Evolutionary conservation across 2,888 invertebrate species (phyloP).

Genomic region (Blera fallax): DNA sequence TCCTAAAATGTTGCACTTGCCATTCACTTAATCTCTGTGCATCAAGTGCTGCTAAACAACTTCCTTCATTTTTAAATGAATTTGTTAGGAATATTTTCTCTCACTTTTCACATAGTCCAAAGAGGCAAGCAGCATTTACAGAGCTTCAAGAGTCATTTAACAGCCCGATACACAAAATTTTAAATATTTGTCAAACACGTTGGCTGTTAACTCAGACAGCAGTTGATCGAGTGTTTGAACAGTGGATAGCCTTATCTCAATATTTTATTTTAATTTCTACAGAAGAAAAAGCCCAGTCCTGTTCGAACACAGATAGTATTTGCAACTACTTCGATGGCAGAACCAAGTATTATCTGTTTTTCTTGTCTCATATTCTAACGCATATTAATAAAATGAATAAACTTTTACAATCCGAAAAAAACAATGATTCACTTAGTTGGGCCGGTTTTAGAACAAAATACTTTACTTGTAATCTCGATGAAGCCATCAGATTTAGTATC

Average conservation of each 20-base stretch:
- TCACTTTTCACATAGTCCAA: neutral
- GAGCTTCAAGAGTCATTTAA: neutral
- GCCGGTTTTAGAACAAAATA: neutral
- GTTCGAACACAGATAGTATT: neutral
- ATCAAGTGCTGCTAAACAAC: neutral
- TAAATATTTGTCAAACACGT: neutral
- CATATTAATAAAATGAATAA: too few relatives aligned
- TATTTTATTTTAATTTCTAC: neutral
- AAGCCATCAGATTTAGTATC: neutral
- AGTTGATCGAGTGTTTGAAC: neutral
- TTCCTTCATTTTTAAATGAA: neutral
- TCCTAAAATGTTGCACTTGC: neutral
- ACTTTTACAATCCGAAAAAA: too few relatives aligned
- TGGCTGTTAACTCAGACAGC: neutral
- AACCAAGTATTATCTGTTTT: too few relatives aligned
- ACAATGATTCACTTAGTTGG: neutral
- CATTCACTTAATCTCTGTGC: too few relatives aligned
- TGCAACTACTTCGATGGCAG: neutral
- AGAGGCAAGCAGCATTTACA: neutral
- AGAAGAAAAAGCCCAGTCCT: neutral
- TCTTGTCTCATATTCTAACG: too few relatives aligned
- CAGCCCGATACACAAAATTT: neutral
- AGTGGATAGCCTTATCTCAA: neutral
- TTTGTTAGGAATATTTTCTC: neutral
- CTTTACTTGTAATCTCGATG: neutral